phyloP scores from a whole-genome alignment of 2,888 invertebrate species.

The Boloria euphrosyne region DNA sequence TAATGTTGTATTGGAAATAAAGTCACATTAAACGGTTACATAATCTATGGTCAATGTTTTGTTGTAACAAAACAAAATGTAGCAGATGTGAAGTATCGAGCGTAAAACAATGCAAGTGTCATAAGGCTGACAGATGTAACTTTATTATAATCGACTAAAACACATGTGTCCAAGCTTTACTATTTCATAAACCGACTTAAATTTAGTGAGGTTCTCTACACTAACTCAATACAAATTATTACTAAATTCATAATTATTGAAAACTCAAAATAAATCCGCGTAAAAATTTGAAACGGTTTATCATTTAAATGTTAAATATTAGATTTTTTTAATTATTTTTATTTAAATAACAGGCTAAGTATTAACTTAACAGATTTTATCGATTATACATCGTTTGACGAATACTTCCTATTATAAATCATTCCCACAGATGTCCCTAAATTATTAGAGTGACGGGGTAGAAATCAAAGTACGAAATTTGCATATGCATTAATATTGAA shows the following conservation, averaged over 20 bases:
- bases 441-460: slow-evolving; percentile 1
- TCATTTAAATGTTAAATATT: no score
- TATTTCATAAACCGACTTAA: no score
- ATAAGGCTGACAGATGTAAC: slow-evolving; percentile 54
- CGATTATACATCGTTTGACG: no score
- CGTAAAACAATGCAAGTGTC: slow-evolving; percentile 47
- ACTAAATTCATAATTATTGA: no score
- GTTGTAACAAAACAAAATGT: slow-evolving; percentile 26
- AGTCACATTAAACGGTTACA: slow-evolving; percentile 1
- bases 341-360: no score
- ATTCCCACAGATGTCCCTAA: slow-evolving; percentile 4
- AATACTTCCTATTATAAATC: no score
- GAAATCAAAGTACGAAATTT: slow-evolving; percentile 45
- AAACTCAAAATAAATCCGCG: no score
- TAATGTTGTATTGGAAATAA: background rate
- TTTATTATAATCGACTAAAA: slow-evolving; percentile 37
- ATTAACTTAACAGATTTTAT: no score
- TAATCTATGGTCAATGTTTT: slow-evolving; percentile 12
- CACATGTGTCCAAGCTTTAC: slow-evolving; percentile 41
- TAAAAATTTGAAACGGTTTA: no score
- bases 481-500: slow-evolving; percentile 61
- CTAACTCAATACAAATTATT: no score
- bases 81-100: slow-evolving; percentile 34
- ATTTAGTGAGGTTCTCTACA: no score
- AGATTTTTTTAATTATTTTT: no score